phyloP scores from a whole-genome alignment of 2,113 vertebrate genomes.

The Salvelinus namaycush region DNA sequence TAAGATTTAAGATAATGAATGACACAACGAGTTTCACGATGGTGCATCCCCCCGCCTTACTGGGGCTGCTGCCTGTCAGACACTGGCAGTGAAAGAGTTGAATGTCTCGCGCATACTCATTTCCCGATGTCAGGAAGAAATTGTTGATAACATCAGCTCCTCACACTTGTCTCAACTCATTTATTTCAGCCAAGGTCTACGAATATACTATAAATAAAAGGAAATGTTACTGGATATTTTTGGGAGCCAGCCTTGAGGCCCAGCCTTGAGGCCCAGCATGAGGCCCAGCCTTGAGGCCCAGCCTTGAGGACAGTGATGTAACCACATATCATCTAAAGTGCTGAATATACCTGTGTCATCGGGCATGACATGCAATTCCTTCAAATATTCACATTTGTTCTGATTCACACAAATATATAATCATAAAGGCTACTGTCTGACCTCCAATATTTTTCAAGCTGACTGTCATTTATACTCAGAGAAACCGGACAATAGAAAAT shows the following conservation, averaged over 20 bases:
- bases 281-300: too few relatives aligned
- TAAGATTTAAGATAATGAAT: slow-evolving; percentile 79
- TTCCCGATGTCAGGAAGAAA: slow-evolving; percentile 70
- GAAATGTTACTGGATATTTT: slow-evolving; percentile 68
- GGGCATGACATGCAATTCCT: slow-evolving; percentile 70
- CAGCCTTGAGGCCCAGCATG: slow-evolving; percentile 64
- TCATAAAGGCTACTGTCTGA: slow-evolving; percentile 30
- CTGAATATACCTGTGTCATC: slow-evolving; percentile 79
- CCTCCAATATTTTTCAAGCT: not conserved
- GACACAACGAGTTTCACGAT: slow-evolving; percentile 69
- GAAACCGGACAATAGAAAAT: not conserved
- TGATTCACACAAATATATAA: slow-evolving; percentile 76
- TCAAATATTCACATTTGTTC: slow-evolving; percentile 71
- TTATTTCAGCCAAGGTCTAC: slow-evolving; percentile 82
- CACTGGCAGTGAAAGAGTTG: slow-evolving; percentile 73
- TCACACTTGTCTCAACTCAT: slow-evolving; percentile 81
- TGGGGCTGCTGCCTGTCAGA: slow-evolving; percentile 63
- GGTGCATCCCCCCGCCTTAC: slow-evolving; percentile 7
- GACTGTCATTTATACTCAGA: not conserved
- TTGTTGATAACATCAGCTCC: slow-evolving; percentile 70
- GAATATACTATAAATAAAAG: slow-evolving; percentile 79
- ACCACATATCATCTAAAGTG: slow-evolving; percentile 83
- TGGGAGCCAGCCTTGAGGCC: too few relatives aligned
- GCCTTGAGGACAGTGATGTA: slow-evolving; percentile 79
- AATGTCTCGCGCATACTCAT: slow-evolving; percentile 61